Base-by-base conservation (phyloP, 2,113 vertebrate genomes). In the Edolisoma coerulescens region DNA sequence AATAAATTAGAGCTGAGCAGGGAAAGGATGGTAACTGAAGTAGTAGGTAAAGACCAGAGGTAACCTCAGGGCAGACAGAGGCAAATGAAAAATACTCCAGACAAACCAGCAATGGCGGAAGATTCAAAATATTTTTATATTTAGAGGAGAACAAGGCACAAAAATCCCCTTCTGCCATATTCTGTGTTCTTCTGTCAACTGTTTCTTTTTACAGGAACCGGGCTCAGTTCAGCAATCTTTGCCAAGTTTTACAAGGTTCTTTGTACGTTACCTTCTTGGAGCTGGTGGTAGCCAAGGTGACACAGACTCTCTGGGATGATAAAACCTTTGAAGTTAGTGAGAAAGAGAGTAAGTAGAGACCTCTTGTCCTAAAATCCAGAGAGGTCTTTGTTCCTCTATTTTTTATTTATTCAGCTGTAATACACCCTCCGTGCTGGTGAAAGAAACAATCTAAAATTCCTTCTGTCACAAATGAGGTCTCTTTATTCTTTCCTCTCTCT, bases 241-340 rank as follows among this genome's bases (percentile, higher is more conserved):
- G 6, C 7, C 1, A 3, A 59, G 5, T 67, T 71, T 61, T 30
- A 42, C 21, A 23, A 13, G 30, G 63, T 37, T 53, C 47, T 73
- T 68, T 59, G 10, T 57, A 26, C 0, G 0, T 60, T 64, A 44
- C 2, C 8, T 56, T 82, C 30, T 65, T 9, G 20, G 27, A 86
- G 37, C 52, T 33, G 14, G 14, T 35, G 44, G 16, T 33, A 11
- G 35, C 24, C 2, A 5, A 68, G 49, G 7, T 44, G 64, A 57
- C 24, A 19, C 12, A 7, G 10, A 27, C 19, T 47, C 17, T 41
- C 45, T 26, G 22, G 5, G 5, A 1, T n/a, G 23, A 41, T 45
- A 91, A 89, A 79, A 22, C 21, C 30, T 70, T 60, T 67, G 12
- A 70, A 61, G 9, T 61, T 33, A 67, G 19, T 12, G 24, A 61